A percentile compares a stretch with the other conserved stretches of the same genome.
phyloP scores from a whole-genome alignment of 2,797 vertebrate species.

The Hypotaenidia okinawae region DNA sequence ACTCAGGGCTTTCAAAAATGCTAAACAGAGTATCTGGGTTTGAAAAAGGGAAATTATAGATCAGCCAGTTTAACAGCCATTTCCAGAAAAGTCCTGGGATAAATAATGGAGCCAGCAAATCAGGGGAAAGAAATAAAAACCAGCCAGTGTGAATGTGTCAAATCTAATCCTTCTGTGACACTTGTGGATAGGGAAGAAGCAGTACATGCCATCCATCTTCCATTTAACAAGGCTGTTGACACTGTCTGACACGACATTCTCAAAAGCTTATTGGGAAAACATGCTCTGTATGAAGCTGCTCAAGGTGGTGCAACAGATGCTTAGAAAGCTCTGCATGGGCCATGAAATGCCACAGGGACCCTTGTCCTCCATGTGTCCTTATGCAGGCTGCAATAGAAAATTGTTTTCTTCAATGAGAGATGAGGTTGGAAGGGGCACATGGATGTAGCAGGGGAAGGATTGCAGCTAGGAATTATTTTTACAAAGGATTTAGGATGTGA shows the following conservation, averaged over 20 bases:
- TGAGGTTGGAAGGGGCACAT: neutral
- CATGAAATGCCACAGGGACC: neutral
- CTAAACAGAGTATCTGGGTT: neutral
- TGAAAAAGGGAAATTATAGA: neutral
- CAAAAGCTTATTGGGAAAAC: constrained; percentile 12
- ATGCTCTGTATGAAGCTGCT: neutral
- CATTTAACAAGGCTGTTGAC: constrained; percentile 24
- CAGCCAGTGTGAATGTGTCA: constrained; percentile 2
- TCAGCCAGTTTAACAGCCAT: neutral
- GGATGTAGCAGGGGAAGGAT: neutral
- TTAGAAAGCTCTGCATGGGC: neutral
- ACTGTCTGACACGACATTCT: neutral
- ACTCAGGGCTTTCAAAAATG: neutral
- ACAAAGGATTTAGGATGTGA: neutral
- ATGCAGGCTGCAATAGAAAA: neutral
- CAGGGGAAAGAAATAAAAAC: neutral
- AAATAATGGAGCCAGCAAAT: neutral
- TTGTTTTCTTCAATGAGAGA: neutral
- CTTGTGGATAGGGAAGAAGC: constrained; percentile 17
- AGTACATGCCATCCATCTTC: constrained; percentile 3
- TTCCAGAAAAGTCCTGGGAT: constrained; percentile 24
- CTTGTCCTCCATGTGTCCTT: neutral
- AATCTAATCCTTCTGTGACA: constrained; percentile 46
- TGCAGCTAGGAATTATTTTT: neutral
- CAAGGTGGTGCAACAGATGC: neutral